Evolutionary conservation across 2,888 invertebrate species (phyloP).

Genomic region (Yponomeuta plumbellus): DNA sequence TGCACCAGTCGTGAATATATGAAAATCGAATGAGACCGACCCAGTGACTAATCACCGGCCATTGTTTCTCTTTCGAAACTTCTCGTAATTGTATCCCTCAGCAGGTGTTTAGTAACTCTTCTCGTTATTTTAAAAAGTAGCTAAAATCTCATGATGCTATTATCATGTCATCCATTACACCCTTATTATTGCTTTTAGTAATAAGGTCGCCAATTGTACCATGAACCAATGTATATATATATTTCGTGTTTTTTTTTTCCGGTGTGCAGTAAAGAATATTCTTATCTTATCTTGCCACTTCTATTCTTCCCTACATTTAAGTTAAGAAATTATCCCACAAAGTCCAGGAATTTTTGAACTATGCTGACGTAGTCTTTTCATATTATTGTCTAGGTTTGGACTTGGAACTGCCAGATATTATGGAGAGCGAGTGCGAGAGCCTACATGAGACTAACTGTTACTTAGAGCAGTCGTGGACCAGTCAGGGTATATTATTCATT

Average conservation of each 20-base stretch:
- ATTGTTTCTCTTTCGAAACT: constrained; percentile 4
- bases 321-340: constrained; percentile 19
- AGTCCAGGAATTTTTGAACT: constrained; percentile 49
- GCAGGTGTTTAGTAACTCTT: not conserved
- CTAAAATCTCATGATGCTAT: not conserved
- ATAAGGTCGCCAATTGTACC: no score
- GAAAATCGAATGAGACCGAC: constrained; percentile 23
- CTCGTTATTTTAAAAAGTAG: not conserved
- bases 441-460: constrained; percentile 72
- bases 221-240: no score
- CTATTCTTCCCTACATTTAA: no score
- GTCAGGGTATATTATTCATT: constrained; percentile 55
- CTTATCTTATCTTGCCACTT: no score
- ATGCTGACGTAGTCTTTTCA: constrained; percentile 15
- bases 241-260: no score
- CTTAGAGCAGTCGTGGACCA: constrained; percentile 74
- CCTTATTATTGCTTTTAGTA: no score
- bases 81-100: not conserved
- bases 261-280: no score
- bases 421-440: constrained; percentile 70
- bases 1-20: constrained; percentile 17
- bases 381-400: constrained; percentile 67
- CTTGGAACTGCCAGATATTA: constrained; percentile 63
- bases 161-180: constrained; percentile 21
- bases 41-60: constrained; percentile 27